Evolutionary conservation across 1,140 invertebrate species (phyloP).

Genomic region (Brachionus rubens): DNA sequence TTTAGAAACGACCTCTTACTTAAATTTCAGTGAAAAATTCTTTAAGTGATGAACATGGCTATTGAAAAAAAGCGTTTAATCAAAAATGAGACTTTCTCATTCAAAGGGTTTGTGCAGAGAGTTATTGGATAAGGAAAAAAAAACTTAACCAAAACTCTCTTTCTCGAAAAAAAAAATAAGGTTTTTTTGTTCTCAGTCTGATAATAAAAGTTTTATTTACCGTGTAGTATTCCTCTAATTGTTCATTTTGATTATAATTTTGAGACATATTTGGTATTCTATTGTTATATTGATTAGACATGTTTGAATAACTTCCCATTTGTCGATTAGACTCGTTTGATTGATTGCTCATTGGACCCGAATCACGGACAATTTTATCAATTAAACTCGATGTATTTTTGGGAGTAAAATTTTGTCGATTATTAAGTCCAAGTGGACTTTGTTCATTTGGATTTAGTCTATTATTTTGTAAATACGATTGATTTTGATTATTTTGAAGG

Average conservation of each 20-base stretch:
- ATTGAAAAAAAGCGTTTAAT: too few relatives aligned
- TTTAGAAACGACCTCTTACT: neutral
- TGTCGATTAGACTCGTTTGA: conserved; percentile 24
- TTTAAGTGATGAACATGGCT: conserved; percentile 7
- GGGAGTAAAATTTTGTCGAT: too few relatives aligned
- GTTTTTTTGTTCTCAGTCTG: neutral
- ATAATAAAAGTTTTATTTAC: neutral
- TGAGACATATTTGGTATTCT: neutral
- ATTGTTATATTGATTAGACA: neutral
- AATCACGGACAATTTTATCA: neutral
- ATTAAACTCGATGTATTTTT: neutral
- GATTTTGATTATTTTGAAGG: neutral
- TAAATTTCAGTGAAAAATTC: conserved; percentile 1
- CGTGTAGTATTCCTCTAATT: conserved; percentile 18
- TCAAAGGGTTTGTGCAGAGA: too few relatives aligned
- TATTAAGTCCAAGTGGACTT: too few relatives aligned
- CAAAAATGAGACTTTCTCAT: too few relatives aligned
- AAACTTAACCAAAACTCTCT: too few relatives aligned
- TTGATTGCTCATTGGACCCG: neutral
- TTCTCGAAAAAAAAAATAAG: neutral
- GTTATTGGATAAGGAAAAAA: too few relatives aligned
- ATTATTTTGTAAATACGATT: neutral
- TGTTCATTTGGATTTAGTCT: neutral
- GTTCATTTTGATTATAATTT: neutral
- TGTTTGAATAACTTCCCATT: neutral